Evolutionary conservation across 1,140 invertebrate genomes (phyloP).

Genomic region (Frieseomelitta varia): DNA sequence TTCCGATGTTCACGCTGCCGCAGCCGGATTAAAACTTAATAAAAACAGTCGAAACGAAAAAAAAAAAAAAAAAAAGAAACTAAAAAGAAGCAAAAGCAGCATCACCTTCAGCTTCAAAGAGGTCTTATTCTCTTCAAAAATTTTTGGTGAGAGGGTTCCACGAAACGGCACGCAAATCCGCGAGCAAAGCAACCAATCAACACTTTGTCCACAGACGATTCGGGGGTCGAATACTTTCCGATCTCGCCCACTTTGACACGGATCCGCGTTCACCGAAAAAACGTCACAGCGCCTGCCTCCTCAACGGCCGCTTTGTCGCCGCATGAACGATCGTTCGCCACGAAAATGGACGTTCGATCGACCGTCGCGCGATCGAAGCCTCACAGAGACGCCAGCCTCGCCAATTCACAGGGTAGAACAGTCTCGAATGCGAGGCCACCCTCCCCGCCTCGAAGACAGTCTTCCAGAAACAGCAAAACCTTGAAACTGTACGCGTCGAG

Average conservation of each 20-base stretch:
- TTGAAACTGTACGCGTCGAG: constrained; percentile 83
- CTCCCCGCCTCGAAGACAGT: constrained; percentile 87
- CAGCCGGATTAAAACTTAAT: not conserved
- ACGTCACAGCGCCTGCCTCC: constrained; percentile 69
- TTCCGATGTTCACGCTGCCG: constrained; percentile 37
- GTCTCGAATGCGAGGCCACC: constrained; percentile 80
- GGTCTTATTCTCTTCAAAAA: constrained; percentile 17
- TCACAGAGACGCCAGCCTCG: not conserved
- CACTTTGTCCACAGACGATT: constrained; percentile 85
- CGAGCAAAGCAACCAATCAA: constrained; percentile 52
- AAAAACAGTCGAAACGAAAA: not conserved
- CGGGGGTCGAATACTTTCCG: constrained; percentile 91
- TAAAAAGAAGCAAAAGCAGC: constrained; percentile 1
- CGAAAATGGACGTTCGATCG: constrained; percentile 18
- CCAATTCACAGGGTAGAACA: constrained; percentile 9
- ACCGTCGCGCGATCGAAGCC: not conserved
- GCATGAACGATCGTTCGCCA: not conserved
- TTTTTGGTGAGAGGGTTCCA: constrained; percentile 71
- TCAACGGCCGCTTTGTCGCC: constrained; percentile 64
- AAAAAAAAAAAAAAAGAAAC: not conserved
- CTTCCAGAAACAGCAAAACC: constrained; percentile 88
- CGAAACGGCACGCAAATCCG: not conserved
- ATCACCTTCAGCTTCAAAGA: constrained; percentile 51
- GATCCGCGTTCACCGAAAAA: constrained; percentile 88
- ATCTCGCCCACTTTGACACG: constrained; percentile 90